Percentiles rank a stretch among this genome's conserved stretches.
phyloP scores from a whole-genome alignment of 1,140 invertebrate genomes.

The Coenobita brevimanus region DNA sequence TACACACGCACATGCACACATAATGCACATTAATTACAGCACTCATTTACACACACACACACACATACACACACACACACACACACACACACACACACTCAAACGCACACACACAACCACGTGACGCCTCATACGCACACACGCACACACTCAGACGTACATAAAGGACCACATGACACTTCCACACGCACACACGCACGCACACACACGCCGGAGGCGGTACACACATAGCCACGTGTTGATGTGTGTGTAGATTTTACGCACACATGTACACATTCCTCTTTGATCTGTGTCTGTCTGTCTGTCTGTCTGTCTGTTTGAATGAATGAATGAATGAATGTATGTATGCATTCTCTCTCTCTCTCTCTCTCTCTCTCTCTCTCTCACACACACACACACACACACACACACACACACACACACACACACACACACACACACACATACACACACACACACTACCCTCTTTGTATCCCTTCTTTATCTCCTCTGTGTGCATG shows the following conservation, averaged over 20 bases:
- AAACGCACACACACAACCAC: background rate
- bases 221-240: too few relatives aligned
- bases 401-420: conserved; percentile 24
- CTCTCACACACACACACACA: background rate
- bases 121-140: background rate
- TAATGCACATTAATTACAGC: background rate
- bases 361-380: background rate
- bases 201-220: too few relatives aligned
- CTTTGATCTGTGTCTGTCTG: background rate
- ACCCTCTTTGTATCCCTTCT: background rate
- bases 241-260: too few relatives aligned
- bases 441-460: background rate
- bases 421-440: background rate
- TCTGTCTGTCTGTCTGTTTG: too few relatives aligned
- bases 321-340: too few relatives aligned
- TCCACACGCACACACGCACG: background rate
- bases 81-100: background rate
- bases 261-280: background rate
- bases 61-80: conserved; percentile 13
- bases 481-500: background rate
- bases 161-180: too few relatives aligned
- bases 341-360: too few relatives aligned
- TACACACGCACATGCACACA: background rate
- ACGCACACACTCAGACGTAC: background rate
- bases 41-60: background rate